Conservation (phyloP, 2,113 vertebrate species). For the Cebidichthys violaceus region DNA sequence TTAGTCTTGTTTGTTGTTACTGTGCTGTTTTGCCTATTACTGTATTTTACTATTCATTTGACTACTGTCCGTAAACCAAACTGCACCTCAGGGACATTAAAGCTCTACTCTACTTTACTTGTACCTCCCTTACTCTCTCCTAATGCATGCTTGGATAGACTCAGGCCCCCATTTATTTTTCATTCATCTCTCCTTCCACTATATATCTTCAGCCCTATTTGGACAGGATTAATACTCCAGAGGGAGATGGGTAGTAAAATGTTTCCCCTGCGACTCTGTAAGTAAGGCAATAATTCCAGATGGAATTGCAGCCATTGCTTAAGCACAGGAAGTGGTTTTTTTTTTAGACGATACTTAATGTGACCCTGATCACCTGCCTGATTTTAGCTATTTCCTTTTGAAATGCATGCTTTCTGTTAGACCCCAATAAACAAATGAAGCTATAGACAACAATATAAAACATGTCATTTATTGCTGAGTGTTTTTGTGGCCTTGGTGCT, state of each 20-base stretch:
- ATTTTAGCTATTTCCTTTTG: conserved; percentile 7
- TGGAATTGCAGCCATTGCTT: conserved; percentile 38
- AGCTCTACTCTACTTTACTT: conserved; percentile 33
- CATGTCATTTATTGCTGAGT: neutral
- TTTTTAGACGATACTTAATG: conserved; percentile 10
- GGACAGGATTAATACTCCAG: conserved; percentile 67
- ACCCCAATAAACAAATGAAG: neutral
- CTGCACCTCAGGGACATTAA: conserved; percentile 31
- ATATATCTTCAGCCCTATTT: conserved; percentile 53
- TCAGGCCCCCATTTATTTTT: conserved; percentile 45
- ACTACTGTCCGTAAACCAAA: conserved; percentile 37
- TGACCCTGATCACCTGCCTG: conserved; percentile 16
- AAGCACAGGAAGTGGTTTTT: neutral
- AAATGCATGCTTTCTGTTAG: neutral
- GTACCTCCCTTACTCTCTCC: neutral
- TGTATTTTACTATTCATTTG: conserved; percentile 10
- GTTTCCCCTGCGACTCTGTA: conserved; percentile 46
- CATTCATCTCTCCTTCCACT: conserved; percentile 47
- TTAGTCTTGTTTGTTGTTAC: conserved; percentile 2
- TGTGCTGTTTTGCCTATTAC: neutral
- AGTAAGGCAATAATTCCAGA: conserved; percentile 58
- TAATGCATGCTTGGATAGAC: conserved; percentile 15
- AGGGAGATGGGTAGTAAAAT: conserved; percentile 61
- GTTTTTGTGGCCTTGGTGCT: conserved; percentile 5
- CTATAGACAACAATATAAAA: conserved; percentile 7